These are phyloP conservation scores for Fopius arisanus DNA, from an alignment of 1,140 invertebrate genomes.

Conservation along the genomic window DNA sequence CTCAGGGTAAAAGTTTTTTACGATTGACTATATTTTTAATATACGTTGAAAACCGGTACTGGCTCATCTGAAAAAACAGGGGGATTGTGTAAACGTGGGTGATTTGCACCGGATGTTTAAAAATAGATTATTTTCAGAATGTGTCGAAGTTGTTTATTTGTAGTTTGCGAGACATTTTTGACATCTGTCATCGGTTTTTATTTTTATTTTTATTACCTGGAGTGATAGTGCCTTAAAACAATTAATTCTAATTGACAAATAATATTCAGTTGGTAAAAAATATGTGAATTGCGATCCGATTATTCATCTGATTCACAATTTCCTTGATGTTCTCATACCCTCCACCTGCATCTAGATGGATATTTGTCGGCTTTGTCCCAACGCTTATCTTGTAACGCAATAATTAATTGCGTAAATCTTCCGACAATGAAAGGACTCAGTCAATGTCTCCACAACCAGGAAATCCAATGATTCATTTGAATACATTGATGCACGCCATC, in stretches of 20 bases:
- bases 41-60: constrained; percentile 12
- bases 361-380: neutral
- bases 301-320: neutral
- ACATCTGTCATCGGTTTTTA: too few relatives aligned
- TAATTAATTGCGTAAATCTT: too few relatives aligned
- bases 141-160: neutral
- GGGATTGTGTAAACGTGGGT: neutral
- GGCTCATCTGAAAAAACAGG: neutral
- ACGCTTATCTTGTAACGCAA: neutral
- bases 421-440: too few relatives aligned
- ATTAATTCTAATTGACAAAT: too few relatives aligned
- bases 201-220: too few relatives aligned
- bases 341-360: neutral
- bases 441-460: too few relatives aligned
- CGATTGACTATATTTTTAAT: neutral
- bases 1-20: neutral
- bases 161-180: neutral
- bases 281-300: neutral
- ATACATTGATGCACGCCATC: too few relatives aligned
- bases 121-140: neutral
- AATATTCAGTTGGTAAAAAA: too few relatives aligned
- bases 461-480: too few relatives aligned
- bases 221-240: too few relatives aligned
- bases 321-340: neutral
- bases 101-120: neutral